These are phyloP conservation scores for Drosophila busckii DNA, from an alignment of 1,140 invertebrate species.

Conservation along the genomic window DNA sequence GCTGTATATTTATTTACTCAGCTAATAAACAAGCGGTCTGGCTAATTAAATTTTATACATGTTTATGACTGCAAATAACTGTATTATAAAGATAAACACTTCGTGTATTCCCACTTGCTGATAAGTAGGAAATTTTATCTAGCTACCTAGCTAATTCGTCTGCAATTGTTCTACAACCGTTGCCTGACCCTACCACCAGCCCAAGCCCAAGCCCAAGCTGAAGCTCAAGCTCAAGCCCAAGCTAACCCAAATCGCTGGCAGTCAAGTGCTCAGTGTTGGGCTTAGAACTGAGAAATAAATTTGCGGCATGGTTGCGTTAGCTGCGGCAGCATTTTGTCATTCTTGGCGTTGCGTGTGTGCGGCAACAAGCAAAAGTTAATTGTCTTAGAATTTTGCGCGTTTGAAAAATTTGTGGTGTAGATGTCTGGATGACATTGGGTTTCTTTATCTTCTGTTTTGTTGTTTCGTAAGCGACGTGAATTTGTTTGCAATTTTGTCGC, in stretches of 20 bases:
- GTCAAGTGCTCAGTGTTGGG: constrained; percentile 31
- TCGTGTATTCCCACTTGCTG: constrained; percentile 39
- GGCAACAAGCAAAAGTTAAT: constrained; percentile 48
- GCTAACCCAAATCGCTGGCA: constrained; percentile 57
- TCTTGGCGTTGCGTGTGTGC: constrained; percentile 40
- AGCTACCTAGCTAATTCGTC: constrained; percentile 50
- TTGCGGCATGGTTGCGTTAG: constrained; percentile 18
- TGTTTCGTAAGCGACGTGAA: constrained; percentile 30
- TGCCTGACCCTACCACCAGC: constrained; percentile 42
- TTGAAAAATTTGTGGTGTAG: constrained; percentile 71
- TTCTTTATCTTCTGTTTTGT: constrained; percentile 5
- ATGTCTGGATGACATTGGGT: constrained; percentile 48
- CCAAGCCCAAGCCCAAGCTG: constrained; percentile 39
- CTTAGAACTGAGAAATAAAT: constrained; percentile 6
- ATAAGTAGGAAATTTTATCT: constrained; percentile 47
- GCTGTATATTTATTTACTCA: no score
- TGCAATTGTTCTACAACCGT: constrained; percentile 71
- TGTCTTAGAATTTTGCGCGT: constrained; percentile 54
- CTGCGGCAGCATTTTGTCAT: constrained; percentile 37
- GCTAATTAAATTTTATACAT: no score
- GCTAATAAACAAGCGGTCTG: no score
- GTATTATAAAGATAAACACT: no score
- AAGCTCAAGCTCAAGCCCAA: constrained; percentile 44
- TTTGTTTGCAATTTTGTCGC: constrained; percentile 59
- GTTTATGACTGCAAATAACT: no score